phyloP scores from a whole-genome alignment of 2,113 vertebrate genomes.

The Percopsis transmontana region DNA sequence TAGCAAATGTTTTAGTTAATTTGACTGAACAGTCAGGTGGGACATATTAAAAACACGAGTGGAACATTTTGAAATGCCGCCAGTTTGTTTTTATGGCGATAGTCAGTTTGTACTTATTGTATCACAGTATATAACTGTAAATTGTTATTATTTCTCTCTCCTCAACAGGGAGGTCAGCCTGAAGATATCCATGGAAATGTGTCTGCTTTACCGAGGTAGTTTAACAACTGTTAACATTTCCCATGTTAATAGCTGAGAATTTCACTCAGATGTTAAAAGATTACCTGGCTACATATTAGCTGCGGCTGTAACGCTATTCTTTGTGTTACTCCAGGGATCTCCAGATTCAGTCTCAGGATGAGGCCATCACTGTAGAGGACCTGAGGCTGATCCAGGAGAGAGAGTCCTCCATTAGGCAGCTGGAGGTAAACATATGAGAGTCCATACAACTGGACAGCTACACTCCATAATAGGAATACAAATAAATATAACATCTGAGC shows the following conservation, averaged over 20 bases:
- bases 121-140: neutral
- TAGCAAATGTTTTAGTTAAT: too few relatives aligned
- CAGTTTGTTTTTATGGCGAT: too few relatives aligned
- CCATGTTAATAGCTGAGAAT: too few relatives aligned
- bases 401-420: conserved; percentile 88
- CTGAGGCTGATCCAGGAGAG: conserved; percentile 91
- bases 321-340: conserved; percentile 49
- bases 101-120: too few relatives aligned
- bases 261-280: too few relatives aligned
- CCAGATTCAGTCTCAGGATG: conserved; percentile 84
- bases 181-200: conserved; percentile 83
- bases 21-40: too few relatives aligned
- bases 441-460: neutral
- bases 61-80: too few relatives aligned
- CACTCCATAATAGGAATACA: neutral
- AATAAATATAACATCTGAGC: too few relatives aligned
- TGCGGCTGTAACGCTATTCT: neutral
- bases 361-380: conserved; percentile 92
- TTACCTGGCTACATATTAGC: too few relatives aligned
- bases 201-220: conserved; percentile 84
- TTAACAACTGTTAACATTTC: neutral
- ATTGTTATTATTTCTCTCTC: conserved; percentile 36
- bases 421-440: conserved; percentile 82
- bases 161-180: conserved; percentile 80
- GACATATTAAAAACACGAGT: too few relatives aligned